Percentiles rank a stretch among this genome's conserved stretches.
These are phyloP conservation scores for Clarias gariepinus DNA, from an alignment of 2,113 vertebrate genomes.

Conservation along the genomic window DNA sequence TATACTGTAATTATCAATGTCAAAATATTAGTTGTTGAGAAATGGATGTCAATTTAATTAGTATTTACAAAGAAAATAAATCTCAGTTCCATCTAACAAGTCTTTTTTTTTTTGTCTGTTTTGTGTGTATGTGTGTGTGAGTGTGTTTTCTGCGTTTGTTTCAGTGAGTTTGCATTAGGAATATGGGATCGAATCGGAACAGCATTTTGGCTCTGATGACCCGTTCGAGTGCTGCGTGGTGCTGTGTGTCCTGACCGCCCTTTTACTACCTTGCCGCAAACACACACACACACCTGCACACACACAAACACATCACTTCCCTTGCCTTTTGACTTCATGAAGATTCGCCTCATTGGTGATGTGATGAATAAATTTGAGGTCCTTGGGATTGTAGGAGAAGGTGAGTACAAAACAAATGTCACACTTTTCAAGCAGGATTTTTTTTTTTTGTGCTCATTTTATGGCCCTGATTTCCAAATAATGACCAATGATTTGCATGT, in stretches of 20 bases:
- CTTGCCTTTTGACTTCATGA: constrained; percentile 91
- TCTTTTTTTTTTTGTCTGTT: background rate
- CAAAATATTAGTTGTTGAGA: no score
- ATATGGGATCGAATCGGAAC: constrained; percentile 35
- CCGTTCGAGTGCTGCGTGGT: constrained; percentile 2
- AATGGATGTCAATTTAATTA: no score
- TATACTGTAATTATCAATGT: no score
- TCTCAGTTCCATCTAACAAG: background rate
- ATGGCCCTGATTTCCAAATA: background rate
- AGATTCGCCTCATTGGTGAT: constrained; percentile 97
- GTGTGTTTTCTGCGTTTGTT: constrained; percentile 10
- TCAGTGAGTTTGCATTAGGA: constrained; percentile 57
- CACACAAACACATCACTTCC: constrained; percentile 67
- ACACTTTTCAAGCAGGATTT: background rate
- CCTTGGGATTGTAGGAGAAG: constrained; percentile 99
- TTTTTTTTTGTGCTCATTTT: background rate
- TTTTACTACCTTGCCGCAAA: constrained; percentile 60
- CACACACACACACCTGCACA: constrained; percentile 64
- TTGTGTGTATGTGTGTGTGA: constrained; percentile 30
- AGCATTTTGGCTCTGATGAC: constrained; percentile 45
- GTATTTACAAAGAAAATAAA: background rate
- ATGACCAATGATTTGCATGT: background rate
- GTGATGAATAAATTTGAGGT: constrained; percentile 99
- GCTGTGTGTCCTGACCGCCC: constrained; percentile 43
- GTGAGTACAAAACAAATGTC: constrained; percentile 72